These are phyloP conservation scores for Cyclargus thomasi DNA, from an alignment of 1,140 invertebrate genomes.

Conservation along the genomic window DNA sequence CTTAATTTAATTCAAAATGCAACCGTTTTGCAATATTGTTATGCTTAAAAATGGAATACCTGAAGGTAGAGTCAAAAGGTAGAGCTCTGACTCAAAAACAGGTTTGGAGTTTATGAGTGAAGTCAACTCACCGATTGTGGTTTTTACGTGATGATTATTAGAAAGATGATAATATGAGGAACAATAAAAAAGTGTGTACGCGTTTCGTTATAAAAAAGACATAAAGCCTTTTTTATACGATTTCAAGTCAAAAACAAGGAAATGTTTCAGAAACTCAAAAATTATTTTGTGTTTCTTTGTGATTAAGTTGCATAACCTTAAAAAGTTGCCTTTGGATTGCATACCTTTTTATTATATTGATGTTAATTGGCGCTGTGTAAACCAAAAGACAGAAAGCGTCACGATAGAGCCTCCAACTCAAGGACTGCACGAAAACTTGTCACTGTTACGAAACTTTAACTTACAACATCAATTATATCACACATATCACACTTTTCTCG, in stretches of 20 bases:
- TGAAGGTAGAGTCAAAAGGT: background rate
- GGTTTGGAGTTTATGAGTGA: background rate
- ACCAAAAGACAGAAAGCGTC: conserved; percentile 47
- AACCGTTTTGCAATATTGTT: too few species aligned
- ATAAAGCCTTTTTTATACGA: background rate
- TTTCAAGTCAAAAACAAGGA: background rate
- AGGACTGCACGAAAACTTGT: conserved; percentile 63
- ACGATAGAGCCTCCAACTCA: conserved; percentile 63
- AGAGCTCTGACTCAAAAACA: background rate
- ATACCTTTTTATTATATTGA: conserved; percentile 44
- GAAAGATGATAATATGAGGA: too few species aligned
- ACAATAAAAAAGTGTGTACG: background rate
- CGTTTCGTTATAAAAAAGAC: background rate
- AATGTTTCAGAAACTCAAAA: background rate
- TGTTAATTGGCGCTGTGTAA: conserved; percentile 44
- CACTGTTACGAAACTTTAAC: conserved; percentile 44
- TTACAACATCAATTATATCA: conserved; percentile 16
- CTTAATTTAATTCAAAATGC: background rate
- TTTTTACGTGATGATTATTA: background rate
- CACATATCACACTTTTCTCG: conserved; percentile 17
- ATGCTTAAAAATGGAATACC: background rate
- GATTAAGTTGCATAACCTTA: background rate
- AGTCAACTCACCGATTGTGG: background rate
- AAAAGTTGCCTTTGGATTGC: conserved; percentile 24
- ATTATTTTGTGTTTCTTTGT: background rate